Base-by-base conservation (phyloP, 2,113 vertebrate genomes). In the Melanocharis versteri region DNA sequence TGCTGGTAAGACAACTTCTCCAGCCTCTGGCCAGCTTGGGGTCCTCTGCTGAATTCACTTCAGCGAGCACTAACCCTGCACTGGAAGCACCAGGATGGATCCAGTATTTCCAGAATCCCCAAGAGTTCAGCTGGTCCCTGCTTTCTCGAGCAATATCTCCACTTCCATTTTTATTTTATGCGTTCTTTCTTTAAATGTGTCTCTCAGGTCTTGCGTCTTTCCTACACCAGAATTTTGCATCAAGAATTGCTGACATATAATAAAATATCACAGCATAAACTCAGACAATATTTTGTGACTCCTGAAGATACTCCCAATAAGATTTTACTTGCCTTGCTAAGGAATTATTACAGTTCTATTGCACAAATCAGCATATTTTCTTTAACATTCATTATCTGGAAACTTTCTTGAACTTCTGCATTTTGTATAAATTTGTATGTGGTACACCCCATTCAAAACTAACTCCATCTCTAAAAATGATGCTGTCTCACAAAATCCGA, bases 111-210 rank as follows among this genome's bases (percentile, higher is more conserved):
- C 45, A 69, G 26, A 85, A 70, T 28, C 13, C 9, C 26, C n/a
- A 35, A 16, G 15, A 33, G 19, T 69, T 81, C 27, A 54, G 9
- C 19, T 18, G 15, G 13, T 2, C 15, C 30, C 13, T 54, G 17
- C 7, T 28, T 80, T 56, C 30, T 70, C 1, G 2, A 15, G 11
- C 8, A 3, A 0, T 54, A 56, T 22, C 9, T 56, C n/a, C 8
- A 40, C 18, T 53, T 15, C 7, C 12, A 9, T 44, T n/a, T 44
- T 23, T 68, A 76, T 26, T 78, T 72, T 72, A 37, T 58, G 51
- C 28, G 3, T 28, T 65, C 11, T 44, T 91, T 78, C 9, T 64
- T 72, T 57, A 56, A 82, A 64, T 31, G 33, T 27, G 7, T 35
- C 35, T 87, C 22, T 85, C 40, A 19, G 6, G 18, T 33, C 18